phyloP scores from a whole-genome alignment of 2,113 vertebrate species.

The Boulengeromyrus knoepffleri region DNA sequence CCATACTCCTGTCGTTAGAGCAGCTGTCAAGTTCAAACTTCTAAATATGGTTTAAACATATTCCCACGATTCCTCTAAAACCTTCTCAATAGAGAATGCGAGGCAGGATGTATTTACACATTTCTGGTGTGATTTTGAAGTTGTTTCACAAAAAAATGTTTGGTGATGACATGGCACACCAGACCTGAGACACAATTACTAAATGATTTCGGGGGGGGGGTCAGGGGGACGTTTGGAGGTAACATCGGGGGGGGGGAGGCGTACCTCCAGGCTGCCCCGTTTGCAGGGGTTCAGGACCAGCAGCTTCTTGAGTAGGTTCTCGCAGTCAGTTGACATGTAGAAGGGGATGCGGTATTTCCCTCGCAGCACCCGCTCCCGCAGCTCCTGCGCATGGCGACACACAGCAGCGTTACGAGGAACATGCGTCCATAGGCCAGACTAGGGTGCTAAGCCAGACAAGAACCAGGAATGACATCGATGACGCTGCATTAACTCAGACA shows the following conservation, averaged over 20 bases:
- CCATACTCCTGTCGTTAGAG: not conserved
- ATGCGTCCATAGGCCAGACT: not conserved
- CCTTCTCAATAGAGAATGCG: not conserved
- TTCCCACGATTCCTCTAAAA: not conserved
- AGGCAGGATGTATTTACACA: not conserved
- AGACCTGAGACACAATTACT: not conserved
- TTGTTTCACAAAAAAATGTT: not conserved
- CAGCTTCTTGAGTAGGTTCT: slow-evolving; percentile 93
- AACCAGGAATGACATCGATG: not conserved
- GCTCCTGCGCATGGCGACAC: slow-evolving; percentile 62
- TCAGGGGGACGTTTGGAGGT: not conserved
- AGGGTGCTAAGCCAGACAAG: not conserved
- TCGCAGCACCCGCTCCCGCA: slow-evolving; percentile 85
- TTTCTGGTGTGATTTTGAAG: not conserved
- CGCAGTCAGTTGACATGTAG: slow-evolving; percentile 99
- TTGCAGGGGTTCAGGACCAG: slow-evolving; percentile 91
- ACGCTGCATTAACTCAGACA: not conserved
- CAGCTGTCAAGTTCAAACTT: not conserved
- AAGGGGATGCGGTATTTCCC: slow-evolving; percentile 97
- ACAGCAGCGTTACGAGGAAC: not conserved
- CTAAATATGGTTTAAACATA: not conserved
- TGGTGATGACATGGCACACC: not conserved
- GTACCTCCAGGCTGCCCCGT: slow-evolving; percentile 91
- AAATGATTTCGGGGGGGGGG: not conserved
- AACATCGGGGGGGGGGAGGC: not conserved